Conservation (phyloP, 1,140 invertebrate species). For the Rhopalosiphum padi region DNA sequence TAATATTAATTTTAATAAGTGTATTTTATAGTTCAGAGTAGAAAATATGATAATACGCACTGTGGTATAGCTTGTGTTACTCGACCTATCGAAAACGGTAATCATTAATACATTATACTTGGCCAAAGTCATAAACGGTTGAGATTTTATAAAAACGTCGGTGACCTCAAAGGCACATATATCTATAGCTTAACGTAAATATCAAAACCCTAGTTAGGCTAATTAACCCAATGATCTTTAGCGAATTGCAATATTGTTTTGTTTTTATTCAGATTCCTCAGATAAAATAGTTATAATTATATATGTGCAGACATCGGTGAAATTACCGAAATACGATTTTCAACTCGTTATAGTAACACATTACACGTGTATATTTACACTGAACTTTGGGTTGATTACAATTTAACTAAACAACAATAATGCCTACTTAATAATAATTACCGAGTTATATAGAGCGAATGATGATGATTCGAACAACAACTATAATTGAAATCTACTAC, state of each 20-base stretch:
- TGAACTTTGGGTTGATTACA: not conserved
- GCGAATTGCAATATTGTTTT: not conserved
- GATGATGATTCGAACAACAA: not conserved
- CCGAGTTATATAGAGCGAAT: not conserved
- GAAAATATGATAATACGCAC: not conserved
- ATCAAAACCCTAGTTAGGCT: not conserved
- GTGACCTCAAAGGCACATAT: not conserved
- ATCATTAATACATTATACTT: not conserved
- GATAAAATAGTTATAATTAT: not conserved
- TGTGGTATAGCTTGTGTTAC: not conserved
- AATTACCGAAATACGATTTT: not conserved
- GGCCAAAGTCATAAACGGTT: not conserved
- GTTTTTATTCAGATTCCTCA: not conserved
- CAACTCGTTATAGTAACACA: not conserved
- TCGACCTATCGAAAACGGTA: not conserved
- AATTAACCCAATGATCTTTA: constrained; percentile 30
- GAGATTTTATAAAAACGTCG: not conserved
- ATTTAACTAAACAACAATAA: not conserved
- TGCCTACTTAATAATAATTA: not conserved
- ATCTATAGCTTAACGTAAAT: not conserved
- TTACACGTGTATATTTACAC: not conserved
- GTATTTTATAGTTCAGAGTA: not conserved
- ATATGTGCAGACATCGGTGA: not conserved
- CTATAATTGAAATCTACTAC: not conserved
- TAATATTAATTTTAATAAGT: not conserved